phyloP scores from a whole-genome alignment of 2,888 invertebrate species.

The Apamea crenata region DNA sequence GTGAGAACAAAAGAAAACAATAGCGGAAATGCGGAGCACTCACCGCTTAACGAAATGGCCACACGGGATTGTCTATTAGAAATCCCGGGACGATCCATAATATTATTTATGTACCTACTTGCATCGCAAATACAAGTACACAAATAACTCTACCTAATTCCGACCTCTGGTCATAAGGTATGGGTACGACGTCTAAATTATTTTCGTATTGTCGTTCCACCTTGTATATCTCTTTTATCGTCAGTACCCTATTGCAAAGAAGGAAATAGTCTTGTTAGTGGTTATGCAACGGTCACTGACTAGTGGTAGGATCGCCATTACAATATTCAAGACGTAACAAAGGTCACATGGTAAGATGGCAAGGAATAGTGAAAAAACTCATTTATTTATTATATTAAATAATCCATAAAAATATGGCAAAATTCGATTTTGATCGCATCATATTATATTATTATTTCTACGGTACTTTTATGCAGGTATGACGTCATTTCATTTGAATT shows the following conservation, averaged over 20 bases:
- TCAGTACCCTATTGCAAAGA: not conserved
- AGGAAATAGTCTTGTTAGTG: not conserved
- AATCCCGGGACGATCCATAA: too few species aligned
- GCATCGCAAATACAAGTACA: too few species aligned
- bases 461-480: not conserved
- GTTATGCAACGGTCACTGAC: slow-evolving; percentile 10
- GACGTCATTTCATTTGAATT: not conserved
- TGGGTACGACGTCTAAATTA: not conserved
- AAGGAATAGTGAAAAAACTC: not conserved
- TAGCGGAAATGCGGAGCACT: too few species aligned
- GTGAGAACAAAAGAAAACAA: too few species aligned
- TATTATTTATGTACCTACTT: too few species aligned
- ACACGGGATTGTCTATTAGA: too few species aligned
- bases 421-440: slow-evolving; percentile 27
- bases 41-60: too few species aligned
- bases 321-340: not conserved
- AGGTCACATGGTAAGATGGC: not conserved
- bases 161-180: not conserved
- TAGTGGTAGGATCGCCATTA: slow-evolving; percentile 6
- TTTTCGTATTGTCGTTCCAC: not conserved
- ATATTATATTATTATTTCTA: not conserved
- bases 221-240: not conserved
- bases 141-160: too few species aligned
- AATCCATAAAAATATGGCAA: not conserved
- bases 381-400: not conserved